Evolutionary conservation across 2,113 vertebrate genomes (phyloP).

Genomic region (Picathartes gymnocephalus): DNA sequence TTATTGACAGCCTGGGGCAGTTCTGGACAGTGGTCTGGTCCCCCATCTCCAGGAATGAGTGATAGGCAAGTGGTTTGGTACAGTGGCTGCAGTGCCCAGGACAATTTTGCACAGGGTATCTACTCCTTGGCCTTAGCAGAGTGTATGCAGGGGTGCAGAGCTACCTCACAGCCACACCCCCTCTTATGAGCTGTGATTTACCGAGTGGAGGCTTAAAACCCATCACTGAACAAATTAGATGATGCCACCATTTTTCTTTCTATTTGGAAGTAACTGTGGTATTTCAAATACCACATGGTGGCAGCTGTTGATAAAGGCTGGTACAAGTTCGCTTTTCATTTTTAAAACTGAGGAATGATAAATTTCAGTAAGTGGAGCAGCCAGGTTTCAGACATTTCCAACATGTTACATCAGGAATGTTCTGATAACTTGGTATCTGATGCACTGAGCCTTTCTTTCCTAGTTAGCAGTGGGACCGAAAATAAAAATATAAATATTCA

Average conservation of each 20-base stretch:
- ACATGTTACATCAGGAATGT: neutral
- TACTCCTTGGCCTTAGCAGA: neutral
- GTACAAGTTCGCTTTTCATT: neutral
- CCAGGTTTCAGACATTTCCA: neutral
- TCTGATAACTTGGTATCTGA: neutral
- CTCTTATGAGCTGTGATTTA: neutral
- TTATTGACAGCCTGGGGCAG: neutral
- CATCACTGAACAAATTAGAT: neutral
- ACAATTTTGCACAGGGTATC: neutral
- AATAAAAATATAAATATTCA: neutral
- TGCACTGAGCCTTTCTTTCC: neutral
- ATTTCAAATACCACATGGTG: conserved; percentile 54
- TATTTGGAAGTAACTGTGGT: neutral
- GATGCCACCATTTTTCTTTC: neutral
- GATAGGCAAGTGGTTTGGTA: neutral
- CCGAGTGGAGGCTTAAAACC: neutral
- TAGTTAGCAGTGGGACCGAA: neutral
- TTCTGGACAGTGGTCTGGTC: neutral
- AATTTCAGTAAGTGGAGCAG: neutral
- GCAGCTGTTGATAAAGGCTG: conserved; percentile 55
- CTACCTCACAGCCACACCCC: accelerated
- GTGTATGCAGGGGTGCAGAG: neutral
- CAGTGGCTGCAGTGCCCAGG: accelerated
- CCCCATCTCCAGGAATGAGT: accelerated
- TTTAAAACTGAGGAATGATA: neutral